Evolutionary conservation across 2,888 invertebrate species (phyloP), one percentile per base, ranked within the genome.

Genomic region (Aphrophora alni): DNA sequence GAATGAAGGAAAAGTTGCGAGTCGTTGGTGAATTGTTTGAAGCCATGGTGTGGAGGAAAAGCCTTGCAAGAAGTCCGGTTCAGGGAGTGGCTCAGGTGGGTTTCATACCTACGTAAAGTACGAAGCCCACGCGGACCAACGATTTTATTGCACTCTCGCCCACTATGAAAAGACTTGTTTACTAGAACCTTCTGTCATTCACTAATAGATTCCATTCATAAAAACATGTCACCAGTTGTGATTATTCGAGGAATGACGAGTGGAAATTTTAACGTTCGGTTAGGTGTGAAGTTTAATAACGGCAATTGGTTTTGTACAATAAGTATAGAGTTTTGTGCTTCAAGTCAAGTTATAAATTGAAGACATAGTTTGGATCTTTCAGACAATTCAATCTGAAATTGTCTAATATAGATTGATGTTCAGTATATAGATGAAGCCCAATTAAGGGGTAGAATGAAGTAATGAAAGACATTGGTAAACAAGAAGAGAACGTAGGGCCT

Each of bases 171-270:
- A 2, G 44, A 21, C 59, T 59, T 59, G 59, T 59, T 59, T 59
- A 59, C 59, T 59, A 59, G 59, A 59, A 59, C 59, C 59, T 59
- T 59, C 59, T 59, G 59, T 59, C 59, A 21, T 59, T 44, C 44
- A 44, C 44, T 44, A 44, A 44, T 44, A 44, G 44, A 44, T 44
- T 59, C 59, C 59, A 59, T 59, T 59, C 59, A 59, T 59, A 59
- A 59, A 59, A 59, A 21, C 59, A 59, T 59, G 59, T 59, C 59
- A 21, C 59, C 21, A 10, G 59, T 59, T 21, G 59, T 21, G 59
- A 59, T 5, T 1, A 21, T 59, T 21, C 5, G 59, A 8, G 21
- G 3, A 10, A 3, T 59, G 59, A 21, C 21, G 21, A 7, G 21
- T 14, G 21, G 59, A 59, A 10, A 59, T 59, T n/a, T 59, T 59